Evolutionary conservation across 2,113 vertebrate genomes (phyloP).

Genomic region (Felis chaus): DNA sequence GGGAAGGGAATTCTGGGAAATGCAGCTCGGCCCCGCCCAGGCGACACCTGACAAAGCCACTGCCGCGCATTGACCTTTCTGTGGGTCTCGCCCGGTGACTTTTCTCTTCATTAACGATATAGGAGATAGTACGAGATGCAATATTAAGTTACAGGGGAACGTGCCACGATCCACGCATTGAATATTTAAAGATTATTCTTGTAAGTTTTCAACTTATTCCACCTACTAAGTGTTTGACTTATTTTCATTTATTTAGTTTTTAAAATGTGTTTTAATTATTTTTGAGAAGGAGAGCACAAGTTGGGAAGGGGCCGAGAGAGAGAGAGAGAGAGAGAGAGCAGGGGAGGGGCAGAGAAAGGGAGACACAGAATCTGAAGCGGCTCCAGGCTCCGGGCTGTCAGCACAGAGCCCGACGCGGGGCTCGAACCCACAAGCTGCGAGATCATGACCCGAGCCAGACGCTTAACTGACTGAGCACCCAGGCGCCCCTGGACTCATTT

Average conservation of each 20-base stretch:
- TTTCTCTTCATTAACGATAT: not conserved
- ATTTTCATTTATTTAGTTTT: not conserved
- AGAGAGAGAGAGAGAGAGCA: too few species aligned
- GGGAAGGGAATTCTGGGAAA: conserved; percentile 13
- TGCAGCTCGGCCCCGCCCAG: not conserved
- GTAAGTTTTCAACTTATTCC: not conserved
- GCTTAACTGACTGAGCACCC: too few species aligned
- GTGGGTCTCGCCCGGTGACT: not conserved
- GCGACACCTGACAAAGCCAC: not conserved
- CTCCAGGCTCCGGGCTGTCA: too few species aligned
- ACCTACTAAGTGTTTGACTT: not conserved
- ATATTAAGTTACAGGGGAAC: not conserved
- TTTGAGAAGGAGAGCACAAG: too few species aligned
- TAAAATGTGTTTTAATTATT: too few species aligned
- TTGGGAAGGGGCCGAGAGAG: too few species aligned
- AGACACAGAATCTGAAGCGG: too few species aligned
- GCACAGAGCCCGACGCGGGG: too few species aligned
- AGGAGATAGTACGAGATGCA: not conserved
- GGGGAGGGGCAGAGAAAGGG: too few species aligned
- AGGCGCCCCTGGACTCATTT: not conserved
- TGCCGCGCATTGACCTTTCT: not conserved
- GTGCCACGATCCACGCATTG: not conserved
- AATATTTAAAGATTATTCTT: not conserved
- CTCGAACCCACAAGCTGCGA: too few species aligned
- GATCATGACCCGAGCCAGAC: too few species aligned